These are phyloP conservation scores for Lypha dubia DNA, from an alignment of 2,888 invertebrate genomes.

Conservation along the genomic window DNA sequence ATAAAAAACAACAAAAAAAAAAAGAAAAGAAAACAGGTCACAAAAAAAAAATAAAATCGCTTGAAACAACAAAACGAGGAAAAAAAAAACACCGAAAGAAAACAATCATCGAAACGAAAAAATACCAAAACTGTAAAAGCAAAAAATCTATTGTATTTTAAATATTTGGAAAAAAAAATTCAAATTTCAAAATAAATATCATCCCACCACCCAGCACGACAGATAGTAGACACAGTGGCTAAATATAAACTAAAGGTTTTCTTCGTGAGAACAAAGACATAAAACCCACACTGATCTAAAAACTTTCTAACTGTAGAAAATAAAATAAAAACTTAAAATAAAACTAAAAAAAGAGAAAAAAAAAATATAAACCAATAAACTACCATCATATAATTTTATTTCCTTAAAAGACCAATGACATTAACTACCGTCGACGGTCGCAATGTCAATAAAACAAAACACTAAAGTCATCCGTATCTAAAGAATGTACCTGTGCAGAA, in stretches of 20 bases:
- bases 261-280: conserved; percentile 2
- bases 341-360: conserved; percentile 48
- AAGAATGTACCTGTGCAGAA: background rate
- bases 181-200: too few relatives aligned
- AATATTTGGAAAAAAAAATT: too few relatives aligned
- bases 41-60: too few relatives aligned
- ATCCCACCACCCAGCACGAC: too few relatives aligned
- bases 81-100: too few relatives aligned
- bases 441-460: conserved; percentile 67
- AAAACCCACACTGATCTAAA: background rate
- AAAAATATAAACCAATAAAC: conserved; percentile 49
- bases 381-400: conserved; percentile 52
- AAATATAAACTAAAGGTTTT: conserved; percentile 24
- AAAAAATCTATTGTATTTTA: too few relatives aligned
- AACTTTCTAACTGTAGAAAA: conserved; percentile 26
- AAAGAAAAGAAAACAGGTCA: too few relatives aligned
- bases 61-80: too few relatives aligned
- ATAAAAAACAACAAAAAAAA: too few relatives aligned
- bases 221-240: background rate
- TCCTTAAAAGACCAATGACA: conserved; percentile 73
- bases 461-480: conserved; percentile 44
- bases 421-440: conserved; percentile 60
- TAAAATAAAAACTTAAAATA: conserved; percentile 8
- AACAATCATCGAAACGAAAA: too few relatives aligned
- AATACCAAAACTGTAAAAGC: too few relatives aligned